Evolutionary conservation across 2,888 invertebrate genomes (phyloP).

Genomic region (Tholera decimalis): DNA sequence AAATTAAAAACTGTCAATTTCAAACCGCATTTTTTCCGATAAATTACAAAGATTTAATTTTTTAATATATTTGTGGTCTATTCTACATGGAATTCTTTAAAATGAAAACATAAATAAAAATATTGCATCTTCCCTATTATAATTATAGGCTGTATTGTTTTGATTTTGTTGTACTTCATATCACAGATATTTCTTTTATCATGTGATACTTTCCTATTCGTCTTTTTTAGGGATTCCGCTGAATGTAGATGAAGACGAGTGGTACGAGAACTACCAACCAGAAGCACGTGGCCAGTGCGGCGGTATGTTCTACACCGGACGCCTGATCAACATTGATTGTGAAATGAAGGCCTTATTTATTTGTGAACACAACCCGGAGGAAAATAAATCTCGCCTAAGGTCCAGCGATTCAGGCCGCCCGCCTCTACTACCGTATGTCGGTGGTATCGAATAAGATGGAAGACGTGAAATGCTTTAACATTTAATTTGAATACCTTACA

Average conservation of each 20-base stretch:
- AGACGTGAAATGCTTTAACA: neutral
- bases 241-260: constrained; percentile 67
- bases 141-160: no score
- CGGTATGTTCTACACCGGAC: constrained; percentile 80
- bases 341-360: constrained; percentile 76
- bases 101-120: no score
- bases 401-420: neutral
- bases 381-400: neutral
- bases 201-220: neutral
- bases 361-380: constrained; percentile 78
- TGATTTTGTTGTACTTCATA: no score
- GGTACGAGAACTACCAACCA: constrained; percentile 77
- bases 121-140: no score
- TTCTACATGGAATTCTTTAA: no score
- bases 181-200: no score
- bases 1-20: no score
- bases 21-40: no score
- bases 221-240: constrained; percentile 13
- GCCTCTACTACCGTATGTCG: neutral
- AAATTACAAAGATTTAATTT: no score
- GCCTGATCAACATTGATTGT: constrained; percentile 77
- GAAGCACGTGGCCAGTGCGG: constrained; percentile 67
- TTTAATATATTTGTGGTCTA: no score
- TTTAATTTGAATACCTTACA: no score
- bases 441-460: neutral